Percentiles rank a stretch among this genome's conserved stretches.
phyloP scores from a whole-genome alignment of 2,888 invertebrate genomes.

The Drosophila parthenogenetica region DNA sequence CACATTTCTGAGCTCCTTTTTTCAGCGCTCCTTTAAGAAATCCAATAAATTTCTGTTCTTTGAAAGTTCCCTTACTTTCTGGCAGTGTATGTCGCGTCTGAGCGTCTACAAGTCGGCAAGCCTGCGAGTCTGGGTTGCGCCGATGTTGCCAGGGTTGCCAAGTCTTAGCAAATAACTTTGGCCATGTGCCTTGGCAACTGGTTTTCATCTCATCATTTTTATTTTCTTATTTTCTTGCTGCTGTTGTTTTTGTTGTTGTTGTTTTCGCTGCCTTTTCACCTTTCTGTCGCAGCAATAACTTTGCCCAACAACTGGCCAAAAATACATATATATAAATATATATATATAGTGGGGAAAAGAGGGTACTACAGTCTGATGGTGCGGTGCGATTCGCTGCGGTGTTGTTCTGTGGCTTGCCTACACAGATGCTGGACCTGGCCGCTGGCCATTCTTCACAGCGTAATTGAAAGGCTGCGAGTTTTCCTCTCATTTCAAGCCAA shows the following conservation, averaged over 20 bases:
- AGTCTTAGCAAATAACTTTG: conserved; percentile 71
- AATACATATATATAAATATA: background rate
- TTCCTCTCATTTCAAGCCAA: conserved; percentile 1
- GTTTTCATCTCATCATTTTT: conserved; percentile 44
- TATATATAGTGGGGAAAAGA: background rate
- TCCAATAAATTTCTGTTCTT: no score
- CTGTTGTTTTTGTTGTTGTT: conserved; percentile 7
- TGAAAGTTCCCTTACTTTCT: no score
- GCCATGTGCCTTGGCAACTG: conserved; percentile 57
- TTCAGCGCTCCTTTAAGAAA: no score
- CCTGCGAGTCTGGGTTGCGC: background rate
- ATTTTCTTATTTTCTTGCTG: background rate
- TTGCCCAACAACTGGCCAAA: conserved; percentile 55
- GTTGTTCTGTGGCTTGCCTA: conserved; percentile 20
- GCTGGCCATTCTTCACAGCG: conserved; percentile 71
- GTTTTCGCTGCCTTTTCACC: conserved; percentile 49
- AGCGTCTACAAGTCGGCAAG: background rate
- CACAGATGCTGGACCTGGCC: conserved; percentile 45
- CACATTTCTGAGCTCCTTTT: no score
- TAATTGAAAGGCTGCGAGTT: conserved; percentile 67
- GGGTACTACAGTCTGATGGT: background rate
- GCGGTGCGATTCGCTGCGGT: background rate
- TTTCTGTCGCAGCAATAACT: conserved; percentile 66
- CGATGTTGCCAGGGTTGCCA: conserved; percentile 35
- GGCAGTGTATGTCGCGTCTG: background rate